Conservation (phyloP, 2,888 invertebrate genomes). For the Drosophila leonis region DNA sequence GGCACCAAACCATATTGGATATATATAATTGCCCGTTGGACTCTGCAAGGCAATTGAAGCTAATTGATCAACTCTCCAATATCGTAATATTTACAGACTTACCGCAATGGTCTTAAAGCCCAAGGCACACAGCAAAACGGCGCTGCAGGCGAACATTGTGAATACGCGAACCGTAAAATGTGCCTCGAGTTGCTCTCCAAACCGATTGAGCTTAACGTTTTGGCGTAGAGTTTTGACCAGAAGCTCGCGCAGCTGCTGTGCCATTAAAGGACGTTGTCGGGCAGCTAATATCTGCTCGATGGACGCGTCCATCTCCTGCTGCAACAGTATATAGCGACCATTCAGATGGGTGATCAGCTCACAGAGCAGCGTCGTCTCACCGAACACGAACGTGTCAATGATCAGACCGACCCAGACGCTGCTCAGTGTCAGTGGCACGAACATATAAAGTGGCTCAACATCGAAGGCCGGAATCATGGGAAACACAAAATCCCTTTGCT, state of each 20-base stretch:
- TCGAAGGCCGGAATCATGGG: slow-evolving; percentile 65
- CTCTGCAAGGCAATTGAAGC: slow-evolving; percentile 51
- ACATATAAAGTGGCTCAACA: slow-evolving; percentile 50
- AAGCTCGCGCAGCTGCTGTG: slow-evolving; percentile 51
- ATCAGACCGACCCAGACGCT: slow-evolving; percentile 67
- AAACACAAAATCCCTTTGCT: slow-evolving; percentile 47
- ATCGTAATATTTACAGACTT: slow-evolving; percentile 2
- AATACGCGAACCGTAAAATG: slow-evolving; percentile 77
- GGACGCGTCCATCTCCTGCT: slow-evolving; percentile 54
- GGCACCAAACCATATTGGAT: slow-evolving; percentile 70
- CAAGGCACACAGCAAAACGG: slow-evolving; percentile 71
- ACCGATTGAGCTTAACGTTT: slow-evolving; percentile 66
- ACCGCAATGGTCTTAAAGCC: slow-evolving; percentile 77
- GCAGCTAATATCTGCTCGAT: slow-evolving; percentile 47
- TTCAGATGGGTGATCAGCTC: slow-evolving; percentile 72
- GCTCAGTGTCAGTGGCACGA: slow-evolving; percentile 53
- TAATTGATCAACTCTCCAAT: neutral
- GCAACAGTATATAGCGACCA: slow-evolving; percentile 70
- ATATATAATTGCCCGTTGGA: slow-evolving; percentile 62
- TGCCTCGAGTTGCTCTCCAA: slow-evolving; percentile 64
- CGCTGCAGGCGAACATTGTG: slow-evolving; percentile 73
- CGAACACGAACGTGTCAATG: slow-evolving; percentile 65
- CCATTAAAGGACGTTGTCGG: slow-evolving; percentile 37
- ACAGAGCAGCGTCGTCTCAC: slow-evolving; percentile 70
- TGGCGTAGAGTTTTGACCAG: slow-evolving; percentile 54